These are phyloP conservation scores for Apamea sordens DNA, from an alignment of 2,888 invertebrate genomes.

Conservation along the genomic window DNA sequence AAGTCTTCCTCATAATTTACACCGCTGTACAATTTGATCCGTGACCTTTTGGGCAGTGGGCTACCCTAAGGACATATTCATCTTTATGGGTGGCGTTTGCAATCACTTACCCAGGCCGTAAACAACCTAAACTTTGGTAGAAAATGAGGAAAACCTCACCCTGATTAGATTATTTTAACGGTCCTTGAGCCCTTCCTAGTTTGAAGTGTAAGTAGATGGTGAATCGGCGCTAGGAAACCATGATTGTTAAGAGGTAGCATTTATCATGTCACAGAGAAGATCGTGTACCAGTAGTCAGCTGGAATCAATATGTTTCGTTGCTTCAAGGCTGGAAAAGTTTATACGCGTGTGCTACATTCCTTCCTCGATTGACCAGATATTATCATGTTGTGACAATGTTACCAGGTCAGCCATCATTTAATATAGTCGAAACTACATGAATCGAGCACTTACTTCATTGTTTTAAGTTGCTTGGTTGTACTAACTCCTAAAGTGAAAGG, in stretches of 20 bases:
- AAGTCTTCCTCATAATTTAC: slow-evolving; percentile 37
- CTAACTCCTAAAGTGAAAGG: slow-evolving; percentile 50
- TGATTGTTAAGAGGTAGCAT: neutral
- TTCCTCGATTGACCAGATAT: neutral
- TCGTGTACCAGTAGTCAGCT: neutral
- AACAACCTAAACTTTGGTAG: slow-evolving; percentile 32
- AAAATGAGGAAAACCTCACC: slow-evolving; percentile 25
- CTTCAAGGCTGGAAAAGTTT: neutral
- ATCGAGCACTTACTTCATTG: neutral
- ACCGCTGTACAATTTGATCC: slow-evolving; percentile 17
- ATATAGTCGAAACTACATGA: neutral
- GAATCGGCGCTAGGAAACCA: neutral
- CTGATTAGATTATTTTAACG: slow-evolving; percentile 27
- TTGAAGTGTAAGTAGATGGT: slow-evolving; percentile 4
- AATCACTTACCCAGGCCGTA: slow-evolving; percentile 45
- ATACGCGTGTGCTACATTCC: neutral
- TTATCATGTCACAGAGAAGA: neutral
- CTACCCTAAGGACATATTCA: slow-evolving; percentile 37
- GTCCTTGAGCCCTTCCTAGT: neutral
- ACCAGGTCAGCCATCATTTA: neutral
- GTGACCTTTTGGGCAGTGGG: slow-evolving; percentile 30
- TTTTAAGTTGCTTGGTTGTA: slow-evolving; percentile 2
- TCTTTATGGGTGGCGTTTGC: slow-evolving; percentile 48
- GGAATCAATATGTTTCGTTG: neutral
- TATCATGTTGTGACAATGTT: neutral